phyloP scores from a whole-genome alignment of 2,113 vertebrate species.

The Empidonax alnorum region DNA sequence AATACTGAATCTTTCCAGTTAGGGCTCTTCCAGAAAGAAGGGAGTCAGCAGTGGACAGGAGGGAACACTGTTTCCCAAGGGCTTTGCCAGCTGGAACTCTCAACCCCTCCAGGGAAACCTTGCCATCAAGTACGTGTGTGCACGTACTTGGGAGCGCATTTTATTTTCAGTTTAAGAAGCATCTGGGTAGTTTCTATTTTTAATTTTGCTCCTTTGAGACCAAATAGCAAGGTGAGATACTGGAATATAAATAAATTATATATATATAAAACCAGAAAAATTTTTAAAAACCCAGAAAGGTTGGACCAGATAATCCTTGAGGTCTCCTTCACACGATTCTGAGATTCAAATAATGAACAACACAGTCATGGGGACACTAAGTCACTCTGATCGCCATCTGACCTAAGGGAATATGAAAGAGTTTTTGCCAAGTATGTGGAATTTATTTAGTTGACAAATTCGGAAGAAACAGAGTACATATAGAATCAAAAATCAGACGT shows the following conservation, averaged over 20 bases:
- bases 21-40: neutral
- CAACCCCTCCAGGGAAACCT: neutral
- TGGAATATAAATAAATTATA: neutral
- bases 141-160: rapidly evolving
- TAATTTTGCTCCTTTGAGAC: neutral
- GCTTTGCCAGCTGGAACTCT: neutral
- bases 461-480: neutral
- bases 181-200: neutral
- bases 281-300: neutral
- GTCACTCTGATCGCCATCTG: neutral
- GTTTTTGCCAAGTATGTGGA: neutral
- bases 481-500: neutral
- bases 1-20: neutral
- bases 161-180: neutral
- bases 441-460: neutral
- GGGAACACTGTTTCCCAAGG: rapidly evolving
- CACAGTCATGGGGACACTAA: neutral
- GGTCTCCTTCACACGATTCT: neutral
- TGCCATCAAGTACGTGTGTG: rapidly evolving
- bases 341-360: neutral
- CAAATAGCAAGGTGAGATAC: neutral
- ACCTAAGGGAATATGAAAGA: neutral
- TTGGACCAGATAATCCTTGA: neutral
- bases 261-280: neutral
- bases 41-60: neutral